These are phyloP conservation scores for Antitype chi DNA, from an alignment of 2,888 invertebrate genomes.

Conservation along the genomic window DNA sequence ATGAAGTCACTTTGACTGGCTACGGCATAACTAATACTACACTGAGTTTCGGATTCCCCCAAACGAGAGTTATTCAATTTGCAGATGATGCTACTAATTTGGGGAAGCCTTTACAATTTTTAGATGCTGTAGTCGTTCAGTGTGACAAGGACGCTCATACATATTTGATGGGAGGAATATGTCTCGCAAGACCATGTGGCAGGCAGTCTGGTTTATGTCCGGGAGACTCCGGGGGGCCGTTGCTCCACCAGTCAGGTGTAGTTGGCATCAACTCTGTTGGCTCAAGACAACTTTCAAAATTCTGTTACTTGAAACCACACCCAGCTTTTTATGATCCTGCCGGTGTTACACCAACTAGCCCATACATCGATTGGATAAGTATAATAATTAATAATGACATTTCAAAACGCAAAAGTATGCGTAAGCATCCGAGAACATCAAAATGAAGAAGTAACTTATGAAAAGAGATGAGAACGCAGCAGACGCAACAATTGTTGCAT, in stretches of 20 bases:
- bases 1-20: constrained; percentile 31
- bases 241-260: constrained; percentile 44
- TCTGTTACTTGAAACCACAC: neutral
- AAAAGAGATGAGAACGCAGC: neutral
- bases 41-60: accelerated
- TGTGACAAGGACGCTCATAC: accelerated
- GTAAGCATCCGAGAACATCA: neutral
- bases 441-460: neutral
- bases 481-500: neutral
- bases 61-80: accelerated
- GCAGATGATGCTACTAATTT: neutral
- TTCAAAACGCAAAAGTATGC: neutral
- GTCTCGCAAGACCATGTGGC: constrained; percentile 37
- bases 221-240: constrained; percentile 49
- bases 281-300: accelerated
- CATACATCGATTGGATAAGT: constrained; percentile 42
- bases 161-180: constrained; percentile 1
- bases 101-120: constrained; percentile 29
- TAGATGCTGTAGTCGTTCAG: constrained; percentile 29
- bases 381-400: neutral
- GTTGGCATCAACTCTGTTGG: constrained; percentile 32
- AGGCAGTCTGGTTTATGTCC: neutral
- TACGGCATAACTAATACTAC: constrained; percentile 27
- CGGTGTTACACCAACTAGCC: constrained; percentile 31
- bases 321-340: constrained; percentile 4